Percentiles rank a stretch among this genome's conserved stretches.
phyloP scores from a whole-genome alignment of 2,113 vertebrate genomes.

The Phaetusa simplex region DNA sequence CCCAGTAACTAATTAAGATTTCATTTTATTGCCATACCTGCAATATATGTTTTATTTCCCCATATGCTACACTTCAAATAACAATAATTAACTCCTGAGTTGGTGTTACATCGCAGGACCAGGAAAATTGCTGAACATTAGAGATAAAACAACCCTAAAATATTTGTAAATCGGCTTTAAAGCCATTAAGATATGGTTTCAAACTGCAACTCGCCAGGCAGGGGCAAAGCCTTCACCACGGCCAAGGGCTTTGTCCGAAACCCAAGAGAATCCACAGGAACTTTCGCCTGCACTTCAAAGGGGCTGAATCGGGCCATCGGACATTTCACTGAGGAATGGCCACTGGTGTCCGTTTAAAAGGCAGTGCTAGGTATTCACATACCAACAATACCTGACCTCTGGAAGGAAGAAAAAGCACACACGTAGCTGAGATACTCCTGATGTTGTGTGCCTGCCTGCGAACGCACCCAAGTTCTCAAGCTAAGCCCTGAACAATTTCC shows the following conservation, averaged over 20 bases:
- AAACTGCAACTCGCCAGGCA: not conserved
- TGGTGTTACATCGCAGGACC: not conserved
- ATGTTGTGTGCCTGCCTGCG: rapidly evolving
- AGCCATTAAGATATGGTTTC: not conserved
- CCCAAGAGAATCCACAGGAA: not conserved
- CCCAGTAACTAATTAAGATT: not conserved
- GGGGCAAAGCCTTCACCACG: not conserved
- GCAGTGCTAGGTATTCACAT: too few relatives aligned
- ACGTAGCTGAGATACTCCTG: not conserved
- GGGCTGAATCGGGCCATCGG: not conserved
- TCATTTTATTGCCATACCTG: not conserved
- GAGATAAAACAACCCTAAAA: not conserved
- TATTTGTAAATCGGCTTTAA: not conserved
- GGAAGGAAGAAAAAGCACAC: not conserved
- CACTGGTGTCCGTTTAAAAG: not conserved
- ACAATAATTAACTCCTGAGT: not conserved
- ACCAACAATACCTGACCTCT: not conserved
- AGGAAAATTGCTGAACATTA: not conserved
- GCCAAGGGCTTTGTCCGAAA: not conserved
- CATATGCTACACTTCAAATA: not conserved
- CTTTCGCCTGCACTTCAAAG: not conserved
- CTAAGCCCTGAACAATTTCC: not conserved
- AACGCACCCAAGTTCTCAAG: not conserved
- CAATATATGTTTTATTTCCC: not conserved
- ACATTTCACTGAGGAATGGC: not conserved